These are phyloP conservation scores for Saguinus midas DNA, from an alignment of 2,113 vertebrate species.

Conservation along the genomic window DNA sequence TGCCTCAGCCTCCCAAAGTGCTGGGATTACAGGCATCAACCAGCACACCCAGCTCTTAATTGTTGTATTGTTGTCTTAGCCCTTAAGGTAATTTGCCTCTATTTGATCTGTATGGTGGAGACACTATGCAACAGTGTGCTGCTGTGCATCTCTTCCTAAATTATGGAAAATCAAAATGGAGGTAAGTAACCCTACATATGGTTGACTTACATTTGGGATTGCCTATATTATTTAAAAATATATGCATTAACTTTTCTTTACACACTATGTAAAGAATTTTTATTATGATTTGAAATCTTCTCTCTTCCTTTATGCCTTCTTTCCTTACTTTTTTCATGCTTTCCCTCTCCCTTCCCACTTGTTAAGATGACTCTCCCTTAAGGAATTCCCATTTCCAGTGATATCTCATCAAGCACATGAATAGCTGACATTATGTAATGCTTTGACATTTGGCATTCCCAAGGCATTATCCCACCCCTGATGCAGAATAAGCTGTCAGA, in stretches of 20 bases:
- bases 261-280: too few species aligned
- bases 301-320: constrained; percentile 40
- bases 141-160: not conserved
- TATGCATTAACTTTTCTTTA: not conserved
- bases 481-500: constrained; percentile 85
- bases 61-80: not conserved
- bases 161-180: not conserved
- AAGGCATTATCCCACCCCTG: constrained; percentile 79
- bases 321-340: constrained; percentile 34
- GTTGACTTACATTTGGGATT: not conserved
- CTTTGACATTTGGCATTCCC: constrained; percentile 85
- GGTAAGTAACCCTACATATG: not conserved
- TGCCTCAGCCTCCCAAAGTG: too few species aligned
- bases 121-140: not conserved
- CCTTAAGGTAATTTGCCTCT: not conserved
- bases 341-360: constrained; percentile 24
- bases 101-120: not conserved
- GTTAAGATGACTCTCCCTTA: constrained; percentile 73
- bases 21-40: too few species aligned
- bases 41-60: not conserved
- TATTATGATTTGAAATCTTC: not conserved
- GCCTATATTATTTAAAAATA: not conserved
- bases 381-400: constrained; percentile 56
- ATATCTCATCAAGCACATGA: constrained; percentile 73
- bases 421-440: constrained; percentile 79